Base-by-base conservation (phyloP, 64 coral and sea anemone species). In the Stichodactyla mertensii region DNA sequence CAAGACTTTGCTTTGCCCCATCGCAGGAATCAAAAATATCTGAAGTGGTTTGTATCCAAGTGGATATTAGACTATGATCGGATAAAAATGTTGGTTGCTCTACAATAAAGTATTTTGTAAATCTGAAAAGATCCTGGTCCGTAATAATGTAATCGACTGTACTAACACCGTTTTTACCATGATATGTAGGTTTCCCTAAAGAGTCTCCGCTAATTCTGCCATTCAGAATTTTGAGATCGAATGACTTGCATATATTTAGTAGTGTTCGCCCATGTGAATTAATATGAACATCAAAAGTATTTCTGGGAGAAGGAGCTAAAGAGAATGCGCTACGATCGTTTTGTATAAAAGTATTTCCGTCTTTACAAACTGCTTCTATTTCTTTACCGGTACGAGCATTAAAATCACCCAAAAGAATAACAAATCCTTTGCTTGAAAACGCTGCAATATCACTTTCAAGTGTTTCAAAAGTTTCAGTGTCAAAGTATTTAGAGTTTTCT, bases 201-300 rank as follows among this genome's bases (percentile, higher is more conserved):
- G n/a, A n/a, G n/a, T n/a, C n/a, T n/a, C n/a, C n/a, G n/a, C n/a
- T n/a, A n/a, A n/a, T n/a, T n/a, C n/a, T n/a, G n/a, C n/a, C n/a
- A n/a, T n/a, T n/a, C n/a, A n/a, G n/a, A n/a, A n/a, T n/a, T n/a
- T 82, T 64, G n/a, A 90, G 55, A 83, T 90, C 66, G 24, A 64
- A 53, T 7, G 82, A 84, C 67, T 90, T 90, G 57, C 88, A 85
- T 31, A 85, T 85, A 23, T 84, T 82, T 31, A 84, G 67, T 78
- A 85, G 57, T 51, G 9, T 66, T 90, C 82, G 66, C 2, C 88
- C 88, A 77, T 84, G 82, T 18, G 81, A 78, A 55, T 90, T 90
- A 57, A 90, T 28, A 12, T 55, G 52, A 16, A 31, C 56, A 77
- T 90, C 88, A 60, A 71, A 90, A 54, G 24, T 90, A 64, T 87